Conservation (phyloP, 1,140 invertebrate species). For the Drosophila paulistorum region DNA sequence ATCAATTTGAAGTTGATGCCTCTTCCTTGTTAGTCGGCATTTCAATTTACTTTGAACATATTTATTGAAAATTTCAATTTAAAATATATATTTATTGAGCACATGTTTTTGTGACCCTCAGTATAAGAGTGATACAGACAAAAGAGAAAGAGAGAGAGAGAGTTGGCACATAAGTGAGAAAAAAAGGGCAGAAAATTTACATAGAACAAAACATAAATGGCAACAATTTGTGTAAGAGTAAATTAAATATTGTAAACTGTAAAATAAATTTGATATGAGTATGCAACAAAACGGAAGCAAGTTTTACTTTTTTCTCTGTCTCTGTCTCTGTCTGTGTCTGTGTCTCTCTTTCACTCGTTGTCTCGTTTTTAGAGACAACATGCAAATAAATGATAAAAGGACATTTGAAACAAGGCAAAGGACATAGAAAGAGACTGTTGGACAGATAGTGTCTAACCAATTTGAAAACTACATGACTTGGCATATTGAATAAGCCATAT, state of each 20-base stretch:
- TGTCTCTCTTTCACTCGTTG: no score
- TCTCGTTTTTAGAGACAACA: background rate
- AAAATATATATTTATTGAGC: slow-evolving; percentile 44
- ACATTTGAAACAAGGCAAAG: slow-evolving; percentile 5
- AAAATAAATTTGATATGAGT: slow-evolving; percentile 67
- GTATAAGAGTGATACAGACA: background rate
- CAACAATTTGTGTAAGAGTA: slow-evolving; percentile 71
- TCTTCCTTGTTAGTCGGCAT: background rate
- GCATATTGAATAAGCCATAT: slow-evolving; percentile 37
- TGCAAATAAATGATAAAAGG: slow-evolving; percentile 19
- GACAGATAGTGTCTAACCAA: slow-evolving; percentile 27
- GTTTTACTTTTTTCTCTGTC: slow-evolving; percentile 6
- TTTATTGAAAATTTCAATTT: slow-evolving; percentile 38
- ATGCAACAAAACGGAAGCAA: slow-evolving; percentile 20
- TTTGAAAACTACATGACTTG: slow-evolving; percentile 36
- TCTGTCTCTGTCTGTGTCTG: background rate
- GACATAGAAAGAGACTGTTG: slow-evolving; percentile 1
- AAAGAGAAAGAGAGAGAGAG: background rate
- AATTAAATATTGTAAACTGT: slow-evolving; percentile 74
- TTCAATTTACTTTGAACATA: slow-evolving; percentile 17
- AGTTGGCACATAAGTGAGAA: slow-evolving; percentile 9
- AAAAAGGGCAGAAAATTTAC: slow-evolving; percentile 39
- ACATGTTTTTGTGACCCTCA: slow-evolving; percentile 22
- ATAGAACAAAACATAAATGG: slow-evolving; percentile 57
- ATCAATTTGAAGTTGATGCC: background rate